Base-by-base conservation (phyloP, 2,888 invertebrate genomes). In the Acanthosepion esculentum region DNA sequence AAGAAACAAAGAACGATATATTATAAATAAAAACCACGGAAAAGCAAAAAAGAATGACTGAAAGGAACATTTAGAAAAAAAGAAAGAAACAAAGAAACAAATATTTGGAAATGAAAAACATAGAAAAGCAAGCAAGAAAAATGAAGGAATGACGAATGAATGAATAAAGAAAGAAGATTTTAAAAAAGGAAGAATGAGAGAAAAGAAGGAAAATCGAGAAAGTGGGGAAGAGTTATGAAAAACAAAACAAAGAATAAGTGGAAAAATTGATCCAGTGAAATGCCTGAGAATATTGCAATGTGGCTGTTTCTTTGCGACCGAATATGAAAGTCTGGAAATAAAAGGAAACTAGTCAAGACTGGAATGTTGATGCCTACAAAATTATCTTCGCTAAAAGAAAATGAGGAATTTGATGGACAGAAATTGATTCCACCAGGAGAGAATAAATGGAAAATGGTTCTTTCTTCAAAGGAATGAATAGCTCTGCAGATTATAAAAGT, bases 321-420 rank as follows among this genome's bases (percentile, higher is more conserved):
- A 78, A 78, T n/a, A 5, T n/a, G 29, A n/a, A 78, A 7, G 78
- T 78, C 78, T 78, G 7, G 78, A 15, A 78, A 78, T 78, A 18
- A 78, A 78, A 78, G n/a, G 78, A 29, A 78, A 7, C 29, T n/a
- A 78, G 3, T 78, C 29, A 78, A 78, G 78, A 78, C 15, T n/a
- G 78, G 78, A 78, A 78, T 78, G 78, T 78, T 78, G 78, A 78
- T 78, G 78, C 78, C 78, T 8, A 12, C 10, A 8, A 78, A 78
- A 78, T 78, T 78, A 78, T 78, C 15, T 78, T 78, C 78, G 78
- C 78, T 78, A 78, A 78, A 78, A 78, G 78, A 78, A 78, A 78
- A 78, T 78, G 78, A n/a, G 29, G 15, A 29, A 78, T 78, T 78
- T 78, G 78, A 78, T 78, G 29, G 78, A 78, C 78, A 78, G 78